These are phyloP conservation scores for Stercorarius parasiticus DNA, from an alignment of 2,113 vertebrate species.

Conservation along the genomic window DNA sequence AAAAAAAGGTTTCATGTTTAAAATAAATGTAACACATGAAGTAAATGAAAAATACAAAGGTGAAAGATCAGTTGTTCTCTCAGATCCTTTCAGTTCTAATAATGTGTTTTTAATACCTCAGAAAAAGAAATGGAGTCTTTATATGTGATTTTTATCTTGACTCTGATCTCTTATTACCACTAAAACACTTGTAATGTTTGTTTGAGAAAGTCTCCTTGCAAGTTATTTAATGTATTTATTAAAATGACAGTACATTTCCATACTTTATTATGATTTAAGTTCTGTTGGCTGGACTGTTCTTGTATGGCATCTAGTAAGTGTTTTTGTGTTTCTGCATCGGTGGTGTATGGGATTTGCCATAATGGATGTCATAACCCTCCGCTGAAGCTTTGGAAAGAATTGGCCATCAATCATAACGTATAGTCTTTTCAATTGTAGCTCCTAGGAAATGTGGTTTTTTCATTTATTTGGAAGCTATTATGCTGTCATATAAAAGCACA, in stretches of 20 bases:
- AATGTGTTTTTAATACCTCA: neutral
- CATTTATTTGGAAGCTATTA: slow-evolving; percentile 34
- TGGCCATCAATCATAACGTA: slow-evolving; percentile 32
- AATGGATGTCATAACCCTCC: slow-evolving; percentile 56
- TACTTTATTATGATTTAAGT: neutral
- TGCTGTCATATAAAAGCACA: slow-evolving; percentile 9
- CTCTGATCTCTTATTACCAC: neutral
- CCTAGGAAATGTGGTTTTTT: slow-evolving; percentile 37
- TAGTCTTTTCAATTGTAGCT: neutral
- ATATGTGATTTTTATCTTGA: neutral
- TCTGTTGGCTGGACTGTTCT: neutral
- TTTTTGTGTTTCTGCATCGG: slow-evolving; percentile 4
- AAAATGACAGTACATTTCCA: neutral
- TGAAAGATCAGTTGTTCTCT: neutral
- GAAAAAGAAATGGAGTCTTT: neutral
- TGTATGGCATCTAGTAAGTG: neutral
- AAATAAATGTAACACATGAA: neutral
- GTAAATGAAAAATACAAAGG: neutral
- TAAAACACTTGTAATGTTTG: neutral
- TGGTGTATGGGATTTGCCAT: slow-evolving; percentile 16
- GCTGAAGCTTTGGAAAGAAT: slow-evolving; percentile 14
- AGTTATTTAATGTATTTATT: neutral
- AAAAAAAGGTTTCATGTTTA: neutral
- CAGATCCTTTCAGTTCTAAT: neutral
- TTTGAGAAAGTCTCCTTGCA: neutral